A percentile compares a stretch with the other conserved stretches of the same genome.
phyloP scores from a whole-genome alignment of 2,888 invertebrate species.

The Amphimallon solstitiale region DNA sequence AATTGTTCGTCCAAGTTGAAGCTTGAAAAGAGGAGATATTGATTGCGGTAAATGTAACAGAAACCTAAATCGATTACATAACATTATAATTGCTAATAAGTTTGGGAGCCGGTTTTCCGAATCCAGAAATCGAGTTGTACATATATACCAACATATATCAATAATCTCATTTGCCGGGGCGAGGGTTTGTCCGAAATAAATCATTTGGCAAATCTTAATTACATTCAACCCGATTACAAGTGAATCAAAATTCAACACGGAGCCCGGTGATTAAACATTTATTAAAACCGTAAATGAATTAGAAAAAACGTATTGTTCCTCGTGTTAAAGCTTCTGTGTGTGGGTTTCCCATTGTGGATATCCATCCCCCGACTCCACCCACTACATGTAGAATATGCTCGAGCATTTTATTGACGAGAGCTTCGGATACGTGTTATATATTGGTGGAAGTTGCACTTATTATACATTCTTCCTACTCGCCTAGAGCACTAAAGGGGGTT shows the following conservation, averaged over 20 bases:
- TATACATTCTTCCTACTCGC: background rate
- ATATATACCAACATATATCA: background rate
- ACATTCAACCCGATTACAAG: no score
- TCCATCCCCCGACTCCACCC: background rate
- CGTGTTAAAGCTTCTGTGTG: no score
- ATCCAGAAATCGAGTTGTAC: background rate
- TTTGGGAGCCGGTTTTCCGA: no score
- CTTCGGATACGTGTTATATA: conserved; percentile 10
- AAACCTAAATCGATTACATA: no score
- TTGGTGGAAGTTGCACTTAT: conserved; percentile 6
- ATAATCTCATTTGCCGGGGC: background rate
- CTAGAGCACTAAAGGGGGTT: background rate
- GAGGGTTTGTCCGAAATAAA: background rate
- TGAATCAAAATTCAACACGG: no score
- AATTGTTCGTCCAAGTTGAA: no score
- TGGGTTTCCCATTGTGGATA: no score
- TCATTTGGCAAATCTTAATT: background rate
- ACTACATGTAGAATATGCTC: conserved; percentile 16
- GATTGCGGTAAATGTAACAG: no score
- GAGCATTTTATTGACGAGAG: conserved; percentile 1
- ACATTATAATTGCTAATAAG: no score
- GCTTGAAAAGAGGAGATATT: no score
- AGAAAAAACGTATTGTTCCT: no score
- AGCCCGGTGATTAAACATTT: background rate
- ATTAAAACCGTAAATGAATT: no score